A percentile compares a stretch with the other conserved stretches of the same genome.
phyloP scores from a whole-genome alignment of 2,797 vertebrate genomes.

The Eleutherodactylus coqui region DNA sequence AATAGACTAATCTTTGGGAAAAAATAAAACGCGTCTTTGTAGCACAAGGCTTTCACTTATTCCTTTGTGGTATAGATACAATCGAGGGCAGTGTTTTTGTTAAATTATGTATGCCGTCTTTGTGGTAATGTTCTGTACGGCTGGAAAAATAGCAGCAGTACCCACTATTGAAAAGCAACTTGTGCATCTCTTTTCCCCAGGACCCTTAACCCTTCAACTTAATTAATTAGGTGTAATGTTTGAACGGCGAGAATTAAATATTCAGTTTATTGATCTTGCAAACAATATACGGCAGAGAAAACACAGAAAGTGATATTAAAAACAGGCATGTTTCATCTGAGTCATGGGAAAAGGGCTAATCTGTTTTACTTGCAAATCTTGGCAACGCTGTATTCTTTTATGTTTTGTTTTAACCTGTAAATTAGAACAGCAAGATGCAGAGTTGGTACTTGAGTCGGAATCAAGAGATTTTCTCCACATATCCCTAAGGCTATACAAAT shows the following conservation, averaged over 20 bases:
- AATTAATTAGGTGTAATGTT: constrained; percentile 60
- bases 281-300: constrained; percentile 26
- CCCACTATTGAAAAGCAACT: constrained; percentile 38
- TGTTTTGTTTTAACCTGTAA: constrained; percentile 47
- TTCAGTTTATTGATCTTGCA: constrained; percentile 24
- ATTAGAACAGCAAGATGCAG: constrained; percentile 14
- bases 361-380: constrained; percentile 37
- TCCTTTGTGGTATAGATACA: constrained; percentile 68
- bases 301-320: constrained; percentile 18
- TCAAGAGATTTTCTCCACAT: constrained; percentile 3
- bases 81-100: constrained; percentile 69
- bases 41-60: constrained; percentile 68
- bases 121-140: constrained; percentile 65
- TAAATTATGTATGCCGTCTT: constrained; percentile 75
- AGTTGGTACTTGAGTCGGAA: constrained; percentile 8
- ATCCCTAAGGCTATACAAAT: constrained; percentile 38
- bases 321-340: constrained; percentile 16
- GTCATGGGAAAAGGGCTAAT: constrained; percentile 50
- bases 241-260: constrained; percentile 47
- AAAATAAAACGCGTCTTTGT: constrained; percentile 72
- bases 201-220: constrained; percentile 46
- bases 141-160: constrained; percentile 64
- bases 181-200: constrained; percentile 49
- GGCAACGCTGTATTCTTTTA: constrained; percentile 8
- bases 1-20: constrained; percentile 67